These are phyloP conservation scores for Selene dorsalis DNA, from an alignment of 2,797 vertebrate genomes.

Conservation along the genomic window DNA sequence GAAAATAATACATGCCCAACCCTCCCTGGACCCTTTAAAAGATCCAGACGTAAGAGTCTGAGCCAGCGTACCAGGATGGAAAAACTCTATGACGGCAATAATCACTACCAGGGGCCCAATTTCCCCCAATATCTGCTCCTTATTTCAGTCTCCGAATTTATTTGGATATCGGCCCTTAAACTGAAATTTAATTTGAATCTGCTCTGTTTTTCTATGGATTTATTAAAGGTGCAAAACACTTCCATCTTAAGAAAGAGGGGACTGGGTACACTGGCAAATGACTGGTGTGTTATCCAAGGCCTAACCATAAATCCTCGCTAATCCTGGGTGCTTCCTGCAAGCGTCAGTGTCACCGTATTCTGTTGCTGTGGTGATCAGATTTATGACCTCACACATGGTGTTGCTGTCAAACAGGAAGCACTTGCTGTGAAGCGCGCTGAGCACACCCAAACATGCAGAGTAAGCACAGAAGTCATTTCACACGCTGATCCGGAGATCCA, in stretches of 20 bases:
- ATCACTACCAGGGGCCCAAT: constrained; percentile 68
- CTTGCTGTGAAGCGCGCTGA: constrained; percentile 46
- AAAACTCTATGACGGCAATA: constrained; percentile 68
- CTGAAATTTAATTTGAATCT: constrained; percentile 47
- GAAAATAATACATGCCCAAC: constrained; percentile 74
- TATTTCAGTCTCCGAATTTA: constrained; percentile 56
- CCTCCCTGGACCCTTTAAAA: constrained; percentile 72
- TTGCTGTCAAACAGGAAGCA: constrained; percentile 68
- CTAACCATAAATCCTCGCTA: constrained; percentile 71
- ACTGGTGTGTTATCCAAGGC: constrained; percentile 50
- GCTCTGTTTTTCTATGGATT: constrained; percentile 33
- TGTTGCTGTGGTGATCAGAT: constrained; percentile 73
- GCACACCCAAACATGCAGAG: constrained; percentile 41
- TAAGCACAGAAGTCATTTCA: constrained; percentile 54
- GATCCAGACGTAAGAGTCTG: constrained; percentile 62
- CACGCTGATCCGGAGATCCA: constrained; percentile 31
- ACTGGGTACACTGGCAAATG: constrained; percentile 48
- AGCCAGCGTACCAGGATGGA: constrained; percentile 68
- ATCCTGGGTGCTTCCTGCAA: constrained; percentile 77
- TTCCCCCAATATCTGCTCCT: constrained; percentile 60
- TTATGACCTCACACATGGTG: constrained; percentile 82
- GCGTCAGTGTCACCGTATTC: constrained; percentile 64
- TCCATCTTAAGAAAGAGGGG: constrained; percentile 44
- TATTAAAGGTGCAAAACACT: constrained; percentile 37
- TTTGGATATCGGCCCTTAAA: constrained; percentile 52